Percentiles rank a stretch among this genome's conserved stretches.
phyloP scores from a whole-genome alignment of 2,113 vertebrate species.

The Ceyx melanurus region DNA sequence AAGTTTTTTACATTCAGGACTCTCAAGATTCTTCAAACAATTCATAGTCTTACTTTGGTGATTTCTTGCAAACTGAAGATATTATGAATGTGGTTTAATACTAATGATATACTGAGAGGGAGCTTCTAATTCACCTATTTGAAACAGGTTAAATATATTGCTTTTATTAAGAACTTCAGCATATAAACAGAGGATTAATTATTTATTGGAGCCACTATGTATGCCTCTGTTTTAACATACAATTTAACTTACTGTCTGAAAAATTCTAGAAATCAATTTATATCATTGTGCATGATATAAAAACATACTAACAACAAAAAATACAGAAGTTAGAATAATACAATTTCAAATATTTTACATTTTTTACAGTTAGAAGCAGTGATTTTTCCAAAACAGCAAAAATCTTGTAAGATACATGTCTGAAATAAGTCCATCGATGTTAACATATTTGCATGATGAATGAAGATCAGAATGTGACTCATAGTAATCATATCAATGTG shows the following conservation, averaged over 20 bases:
- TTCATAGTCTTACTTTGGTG: neutral
- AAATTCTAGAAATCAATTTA: constrained; percentile 48
- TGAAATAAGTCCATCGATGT: neutral
- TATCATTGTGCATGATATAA: constrained; percentile 39
- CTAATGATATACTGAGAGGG: neutral
- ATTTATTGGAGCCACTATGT: neutral
- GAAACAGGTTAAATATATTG: constrained; percentile 2
- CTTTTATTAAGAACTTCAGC: neutral
- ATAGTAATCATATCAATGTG: neutral
- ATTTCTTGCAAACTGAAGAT: neutral
- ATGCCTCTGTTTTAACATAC: neutral
- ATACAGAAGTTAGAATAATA: constrained; percentile 43
- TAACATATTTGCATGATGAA: neutral
- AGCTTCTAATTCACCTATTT: constrained; percentile 9
- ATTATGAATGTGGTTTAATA: neutral
- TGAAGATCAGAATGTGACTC: neutral
- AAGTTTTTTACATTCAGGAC: constrained; percentile 17
- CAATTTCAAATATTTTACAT: constrained; percentile 50
- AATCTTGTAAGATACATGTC: neutral
- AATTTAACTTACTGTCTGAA: constrained; percentile 47
- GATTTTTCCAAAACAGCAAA: constrained; percentile 2
- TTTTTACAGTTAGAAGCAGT: constrained; percentile 28
- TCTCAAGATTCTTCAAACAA: neutral
- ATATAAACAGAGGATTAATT: neutral
- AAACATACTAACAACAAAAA: constrained; percentile 61